phyloP scores from a whole-genome alignment of 2,113 vertebrate genomes.

The Vombatus ursinus region DNA sequence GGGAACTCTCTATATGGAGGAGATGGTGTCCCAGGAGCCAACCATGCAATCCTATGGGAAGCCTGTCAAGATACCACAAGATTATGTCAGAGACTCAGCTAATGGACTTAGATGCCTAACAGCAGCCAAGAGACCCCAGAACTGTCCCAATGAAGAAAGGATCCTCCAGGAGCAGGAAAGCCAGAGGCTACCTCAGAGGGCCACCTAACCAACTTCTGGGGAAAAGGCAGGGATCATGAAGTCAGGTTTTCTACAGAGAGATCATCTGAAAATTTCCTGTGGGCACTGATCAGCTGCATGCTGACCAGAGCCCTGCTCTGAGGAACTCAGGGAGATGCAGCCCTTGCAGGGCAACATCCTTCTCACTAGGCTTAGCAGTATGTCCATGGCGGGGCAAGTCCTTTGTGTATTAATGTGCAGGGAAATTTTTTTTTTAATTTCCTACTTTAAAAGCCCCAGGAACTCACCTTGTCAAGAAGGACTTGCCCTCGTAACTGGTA shows the following conservation, averaged over 20 bases:
- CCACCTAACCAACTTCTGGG: neutral
- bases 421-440: neutral
- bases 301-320: neutral
- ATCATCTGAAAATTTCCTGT: neutral
- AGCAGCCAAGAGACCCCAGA: neutral
- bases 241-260: conserved; percentile 15
- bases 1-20: neutral
- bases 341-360: neutral
- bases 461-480: neutral
- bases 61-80: neutral
- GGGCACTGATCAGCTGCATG: neutral
- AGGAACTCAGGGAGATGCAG: neutral
- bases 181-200: neutral
- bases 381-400: neutral
- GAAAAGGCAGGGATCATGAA: neutral
- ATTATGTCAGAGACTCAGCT: neutral
- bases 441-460: neutral
- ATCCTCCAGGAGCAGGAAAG: neutral
- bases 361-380: neutral
- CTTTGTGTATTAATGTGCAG: neutral
- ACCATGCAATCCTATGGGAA: neutral
- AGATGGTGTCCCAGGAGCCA: neutral
- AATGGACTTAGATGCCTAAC: neutral
- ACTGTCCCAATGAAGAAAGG: neutral
- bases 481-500: neutral